Evolutionary conservation across 2,113 vertebrate species (phyloP).

Genomic region (Microtus montanus): DNA sequence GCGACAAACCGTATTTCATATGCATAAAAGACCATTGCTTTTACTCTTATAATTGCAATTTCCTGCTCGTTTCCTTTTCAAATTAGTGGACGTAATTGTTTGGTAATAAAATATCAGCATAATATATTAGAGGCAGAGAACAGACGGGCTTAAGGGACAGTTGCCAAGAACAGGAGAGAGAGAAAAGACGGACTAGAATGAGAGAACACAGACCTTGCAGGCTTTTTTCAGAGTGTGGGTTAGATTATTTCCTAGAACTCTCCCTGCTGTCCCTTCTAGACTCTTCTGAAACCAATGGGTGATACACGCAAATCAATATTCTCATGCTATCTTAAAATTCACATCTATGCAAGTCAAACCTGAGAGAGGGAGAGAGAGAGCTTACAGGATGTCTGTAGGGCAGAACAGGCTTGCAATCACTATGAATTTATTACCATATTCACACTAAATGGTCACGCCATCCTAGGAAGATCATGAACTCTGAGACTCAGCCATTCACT

Average conservation of each 20-base stretch:
- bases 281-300: conserved; percentile 7
- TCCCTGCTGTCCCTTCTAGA: neutral
- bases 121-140: conserved; percentile 82
- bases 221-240: neutral
- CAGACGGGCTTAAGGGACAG: conserved; percentile 80
- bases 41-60: conserved; percentile 83
- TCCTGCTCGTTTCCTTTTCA: conserved; percentile 83
- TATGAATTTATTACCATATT: neutral
- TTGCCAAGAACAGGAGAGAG: conserved; percentile 75
- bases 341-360: neutral
- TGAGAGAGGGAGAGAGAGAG: neutral
- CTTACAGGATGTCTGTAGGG: neutral
- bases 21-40: conserved; percentile 82
- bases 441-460: neutral
- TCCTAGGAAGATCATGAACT: conserved; percentile 10
- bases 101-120: conserved; percentile 84
- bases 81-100: conserved; percentile 84
- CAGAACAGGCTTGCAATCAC: neutral
- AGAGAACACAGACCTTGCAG: conserved; percentile 44
- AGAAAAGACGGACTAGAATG: conserved; percentile 64
- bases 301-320: neutral
- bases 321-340: conserved; percentile 22
- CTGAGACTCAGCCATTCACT: neutral
- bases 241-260: neutral
- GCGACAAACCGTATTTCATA: conserved; percentile 79